Base-by-base conservation (phyloP, 2,797 vertebrate species). In the Euthynnus affinis region DNA sequence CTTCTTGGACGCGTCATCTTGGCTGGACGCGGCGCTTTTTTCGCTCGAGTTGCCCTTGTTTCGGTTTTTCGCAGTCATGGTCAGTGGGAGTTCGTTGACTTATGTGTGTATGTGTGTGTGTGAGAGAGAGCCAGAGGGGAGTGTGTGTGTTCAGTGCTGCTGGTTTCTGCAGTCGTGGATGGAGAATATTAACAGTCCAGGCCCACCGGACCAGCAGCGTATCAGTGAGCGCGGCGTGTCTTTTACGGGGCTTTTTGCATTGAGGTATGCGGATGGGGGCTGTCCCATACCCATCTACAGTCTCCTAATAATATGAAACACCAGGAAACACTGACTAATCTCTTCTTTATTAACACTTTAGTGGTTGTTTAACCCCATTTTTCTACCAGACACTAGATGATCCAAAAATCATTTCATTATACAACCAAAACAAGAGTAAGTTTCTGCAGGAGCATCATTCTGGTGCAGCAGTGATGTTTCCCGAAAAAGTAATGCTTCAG, bases 211-310 rank as follows among this genome's bases (percentile, higher is more conserved):
- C 49, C 78, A 51, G 82, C 87, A 91, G 90, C 93, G 93, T 94
- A 94, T 93, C 93, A 94, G 92, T 4, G 91, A 93, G 88, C 92
- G 94, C 88, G 90, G 89, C 94, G 94, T 95, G 93, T 90, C 94
- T 83, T 66, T 93, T 84, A 80, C 58, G 37, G 78, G 65, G 74
- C 64, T 79, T 25, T 85, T 60, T 6, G 67, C 32, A 77, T 77
- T 71, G 87, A 91, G 89, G 90, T 93, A 92, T 94, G 93, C 91
- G 90, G 91, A 90, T 91, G 90, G 90, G 93, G 93, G 93, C 78
- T 59, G 91, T 87, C 89, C 89, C 58, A 68, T 29, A 69, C 51
- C 34, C 15, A 49, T 55, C 32, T 62, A 22, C 44, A 23, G 40
- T n/a, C 80, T 78, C 71, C 23, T 17, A 64, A 74, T 77, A 53